Evolutionary conservation across 2,113 vertebrate genomes (phyloP).

Genomic region (Hippocampus mohnikei): DNA sequence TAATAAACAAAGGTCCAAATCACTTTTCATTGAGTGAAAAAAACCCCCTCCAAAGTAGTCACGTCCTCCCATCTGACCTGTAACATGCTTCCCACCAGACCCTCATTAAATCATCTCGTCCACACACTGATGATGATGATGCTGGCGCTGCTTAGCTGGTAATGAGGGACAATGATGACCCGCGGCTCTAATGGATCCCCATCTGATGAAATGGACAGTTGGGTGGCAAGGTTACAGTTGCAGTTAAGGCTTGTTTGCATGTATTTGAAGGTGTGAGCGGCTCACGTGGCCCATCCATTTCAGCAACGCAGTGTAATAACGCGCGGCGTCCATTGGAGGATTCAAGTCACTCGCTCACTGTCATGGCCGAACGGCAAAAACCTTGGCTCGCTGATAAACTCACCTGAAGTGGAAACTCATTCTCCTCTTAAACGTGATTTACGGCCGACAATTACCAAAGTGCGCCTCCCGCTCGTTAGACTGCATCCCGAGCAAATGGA

Average conservation of each 20-base stretch:
- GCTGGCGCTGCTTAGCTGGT: slow-evolving; percentile 25
- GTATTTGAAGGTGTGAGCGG: background rate
- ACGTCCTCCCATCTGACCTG: background rate
- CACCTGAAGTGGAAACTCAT: slow-evolving; percentile 32
- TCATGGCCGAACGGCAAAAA: slow-evolving; percentile 40
- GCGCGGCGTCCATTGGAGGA: background rate
- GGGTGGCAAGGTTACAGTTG: slow-evolving; percentile 40
- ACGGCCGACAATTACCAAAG: slow-evolving; percentile 39
- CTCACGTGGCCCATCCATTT: slow-evolving; percentile 11
- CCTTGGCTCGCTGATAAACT: slow-evolving; percentile 36
- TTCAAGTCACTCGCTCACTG: slow-evolving; percentile 7
- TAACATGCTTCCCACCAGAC: background rate
- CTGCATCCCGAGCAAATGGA: slow-evolving; percentile 51
- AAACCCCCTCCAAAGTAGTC: background rate
- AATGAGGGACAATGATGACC: slow-evolving; percentile 43
- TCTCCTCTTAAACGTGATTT: slow-evolving; percentile 50
- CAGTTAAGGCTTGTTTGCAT: slow-evolving; percentile 16
- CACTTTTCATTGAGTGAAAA: background rate
- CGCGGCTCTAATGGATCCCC: slow-evolving; percentile 37
- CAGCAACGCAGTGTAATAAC: background rate
- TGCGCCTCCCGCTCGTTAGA: slow-evolving; percentile 40
- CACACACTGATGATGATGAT: slow-evolving; percentile 2
- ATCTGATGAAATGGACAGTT: slow-evolving; percentile 39
- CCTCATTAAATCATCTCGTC: slow-evolving; percentile 28
- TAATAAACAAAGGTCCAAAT: background rate